Evolutionary conservation across 2,797 vertebrate genomes (phyloP).

Genomic region (Paguma larvata): DNA sequence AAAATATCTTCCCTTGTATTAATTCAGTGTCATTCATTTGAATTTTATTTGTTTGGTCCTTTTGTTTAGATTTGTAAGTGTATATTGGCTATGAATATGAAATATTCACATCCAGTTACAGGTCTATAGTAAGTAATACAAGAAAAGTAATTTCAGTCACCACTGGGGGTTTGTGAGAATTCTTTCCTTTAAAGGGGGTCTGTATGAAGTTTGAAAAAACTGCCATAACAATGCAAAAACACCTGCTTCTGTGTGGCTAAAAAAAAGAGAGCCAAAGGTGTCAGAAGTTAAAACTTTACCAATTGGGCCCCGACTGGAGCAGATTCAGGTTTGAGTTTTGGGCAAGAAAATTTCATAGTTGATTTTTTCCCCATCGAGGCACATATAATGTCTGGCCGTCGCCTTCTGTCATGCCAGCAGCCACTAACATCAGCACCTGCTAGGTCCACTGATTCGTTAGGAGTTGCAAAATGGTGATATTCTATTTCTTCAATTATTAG

Average conservation of each 20-base stretch:
- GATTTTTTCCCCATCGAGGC: background rate
- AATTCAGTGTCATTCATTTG: background rate
- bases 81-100: conserved; percentile 4
- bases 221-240: background rate
- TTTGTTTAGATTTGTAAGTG: conserved; percentile 29
- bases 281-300: conserved; percentile 26
- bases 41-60: conserved; percentile 19
- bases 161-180: conserved; percentile 17
- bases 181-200: conserved; percentile 2
- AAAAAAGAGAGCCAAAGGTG: background rate
- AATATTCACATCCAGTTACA: conserved; percentile 31
- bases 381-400: background rate
- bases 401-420: conserved; percentile 4
- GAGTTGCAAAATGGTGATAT: conserved; percentile 37
- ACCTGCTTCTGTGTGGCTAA: background rate
- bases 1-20: conserved; percentile 40
- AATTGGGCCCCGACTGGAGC: background rate
- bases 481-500: conserved; percentile 39
- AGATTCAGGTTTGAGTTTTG: conserved; percentile 53
- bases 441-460: background rate
- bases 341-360: conserved; percentile 37
- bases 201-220: background rate
- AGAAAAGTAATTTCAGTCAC: conserved; percentile 47
- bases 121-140: conserved; percentile 13
- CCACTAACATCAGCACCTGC: background rate